Percentiles rank a stretch among this genome's conserved stretches.
phyloP scores from a whole-genome alignment of 2,113 vertebrate genomes.

The Rhea pennata region DNA sequence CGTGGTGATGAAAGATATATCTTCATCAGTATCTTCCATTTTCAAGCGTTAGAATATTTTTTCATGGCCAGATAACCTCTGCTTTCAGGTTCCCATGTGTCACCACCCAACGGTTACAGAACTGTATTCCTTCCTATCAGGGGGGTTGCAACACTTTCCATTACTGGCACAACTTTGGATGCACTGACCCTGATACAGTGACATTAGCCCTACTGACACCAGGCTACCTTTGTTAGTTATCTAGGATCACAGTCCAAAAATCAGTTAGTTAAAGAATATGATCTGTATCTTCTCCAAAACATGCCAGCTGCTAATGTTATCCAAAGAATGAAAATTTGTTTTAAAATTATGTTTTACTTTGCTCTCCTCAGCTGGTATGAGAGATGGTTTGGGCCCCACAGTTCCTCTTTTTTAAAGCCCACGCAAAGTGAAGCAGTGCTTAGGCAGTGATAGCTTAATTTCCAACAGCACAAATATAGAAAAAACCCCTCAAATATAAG shows the following conservation, averaged over 20 bases:
- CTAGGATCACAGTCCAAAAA: background rate
- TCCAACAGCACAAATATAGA: background rate
- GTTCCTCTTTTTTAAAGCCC: background rate
- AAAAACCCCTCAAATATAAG: background rate
- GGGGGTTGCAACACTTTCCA: background rate
- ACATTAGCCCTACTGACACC: background rate
- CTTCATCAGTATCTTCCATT: conserved; percentile 51
- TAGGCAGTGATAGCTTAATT: background rate
- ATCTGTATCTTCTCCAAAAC: background rate
- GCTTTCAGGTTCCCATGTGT: background rate
- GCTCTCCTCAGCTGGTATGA: background rate
- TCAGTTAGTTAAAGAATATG: background rate
- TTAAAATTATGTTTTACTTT: background rate
- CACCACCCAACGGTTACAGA: background rate
- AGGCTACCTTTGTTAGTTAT: background rate
- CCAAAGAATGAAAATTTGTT: background rate
- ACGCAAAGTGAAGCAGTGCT: background rate
- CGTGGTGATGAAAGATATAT: conserved; percentile 61
- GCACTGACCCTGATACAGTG: background rate
- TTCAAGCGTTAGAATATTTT: conserved; percentile 18
- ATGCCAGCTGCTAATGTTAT: background rate
- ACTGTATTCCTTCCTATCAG: background rate
- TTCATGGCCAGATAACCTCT: background rate
- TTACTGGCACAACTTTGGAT: background rate
- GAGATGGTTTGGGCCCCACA: background rate